These are phyloP conservation scores for Pelosia muscerda DNA, from an alignment of 2,888 invertebrate species.

Conservation along the genomic window DNA sequence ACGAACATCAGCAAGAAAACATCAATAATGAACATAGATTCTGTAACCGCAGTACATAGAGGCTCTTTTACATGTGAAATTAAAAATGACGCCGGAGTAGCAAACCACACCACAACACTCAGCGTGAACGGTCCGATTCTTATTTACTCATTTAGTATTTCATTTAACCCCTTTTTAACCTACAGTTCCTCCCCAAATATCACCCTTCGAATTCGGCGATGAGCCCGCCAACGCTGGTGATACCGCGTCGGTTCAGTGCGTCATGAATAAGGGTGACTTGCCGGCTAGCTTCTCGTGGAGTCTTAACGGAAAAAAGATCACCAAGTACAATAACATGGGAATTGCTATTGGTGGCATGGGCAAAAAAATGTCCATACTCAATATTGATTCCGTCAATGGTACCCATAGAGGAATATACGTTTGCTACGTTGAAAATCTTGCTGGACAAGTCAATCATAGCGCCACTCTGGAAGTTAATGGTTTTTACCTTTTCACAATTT, in stretches of 20 bases:
- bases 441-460: constrained; percentile 89
- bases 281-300: constrained; percentile 93
- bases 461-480: constrained; percentile 91
- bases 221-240: constrained; percentile 91
- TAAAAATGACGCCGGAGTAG: constrained; percentile 88
- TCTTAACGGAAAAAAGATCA: constrained; percentile 84
- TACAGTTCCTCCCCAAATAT: constrained; percentile 90
- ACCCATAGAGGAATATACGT: constrained; percentile 92
- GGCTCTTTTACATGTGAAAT: constrained; percentile 90
- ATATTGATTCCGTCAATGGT: constrained; percentile 89
- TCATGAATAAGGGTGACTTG: constrained; percentile 92
- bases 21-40: constrained; percentile 89
- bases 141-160: constrained; percentile 53
- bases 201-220: constrained; percentile 89
- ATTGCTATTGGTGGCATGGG: constrained; percentile 88
- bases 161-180: constrained; percentile 62
- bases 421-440: constrained; percentile 90
- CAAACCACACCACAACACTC: constrained; percentile 87
- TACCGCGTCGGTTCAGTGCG: constrained; percentile 91
- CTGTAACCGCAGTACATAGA: constrained; percentile 87
- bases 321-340: constrained; percentile 85
- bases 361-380: constrained; percentile 89
- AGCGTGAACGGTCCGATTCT: constrained; percentile 87
- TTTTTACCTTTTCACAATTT: constrained; percentile 65
- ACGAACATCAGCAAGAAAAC: constrained; percentile 88